A percentile compares a stretch with the other conserved stretches of the same genome.
phyloP scores from a whole-genome alignment of 92 coral and sea anemone genomes.

The Paragorgia papillata region DNA sequence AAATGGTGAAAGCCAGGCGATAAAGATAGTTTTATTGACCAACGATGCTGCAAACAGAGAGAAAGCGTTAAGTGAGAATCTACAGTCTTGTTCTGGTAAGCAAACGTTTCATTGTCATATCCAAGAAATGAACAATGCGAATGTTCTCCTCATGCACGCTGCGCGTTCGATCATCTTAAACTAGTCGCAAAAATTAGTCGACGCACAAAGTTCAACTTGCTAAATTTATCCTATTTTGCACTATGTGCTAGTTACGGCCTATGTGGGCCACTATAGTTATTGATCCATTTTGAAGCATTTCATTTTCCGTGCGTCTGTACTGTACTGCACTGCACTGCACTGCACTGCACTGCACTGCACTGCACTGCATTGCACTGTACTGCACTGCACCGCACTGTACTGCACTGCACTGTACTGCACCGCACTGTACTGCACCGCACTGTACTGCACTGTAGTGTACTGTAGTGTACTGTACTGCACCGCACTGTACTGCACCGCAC shows the following conservation, averaged over 20 bases:
- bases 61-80: slow-evolving; percentile 75
- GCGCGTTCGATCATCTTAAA: too few species aligned
- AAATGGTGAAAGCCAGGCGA: slow-evolving; percentile 42
- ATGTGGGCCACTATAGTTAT: too few species aligned
- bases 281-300: too few species aligned
- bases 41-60: slow-evolving; percentile 82
- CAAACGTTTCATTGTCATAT: background rate
- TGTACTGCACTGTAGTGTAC: background rate
- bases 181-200: too few species aligned
- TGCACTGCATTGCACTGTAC: slow-evolving; percentile 7
- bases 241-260: too few species aligned
- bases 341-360: slow-evolving; percentile 14
- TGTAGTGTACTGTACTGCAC: slow-evolving; percentile 1
- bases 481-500: background rate
- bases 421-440: slow-evolving; percentile 7
- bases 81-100: slow-evolving; percentile 74
- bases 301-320: too few species aligned
- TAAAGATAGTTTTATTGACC: slow-evolving; percentile 72
- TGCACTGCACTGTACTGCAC: slow-evolving; percentile 2
- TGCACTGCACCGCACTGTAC: slow-evolving; percentile 7
- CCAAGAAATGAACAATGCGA: background rate
- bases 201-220: too few species aligned
- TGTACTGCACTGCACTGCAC: slow-evolving; percentile 11
- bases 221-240: too few species aligned
- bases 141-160: too few species aligned